Evolutionary conservation across 2,113 vertebrate species (phyloP).

Genomic region (Eurystomus gularis): DNA sequence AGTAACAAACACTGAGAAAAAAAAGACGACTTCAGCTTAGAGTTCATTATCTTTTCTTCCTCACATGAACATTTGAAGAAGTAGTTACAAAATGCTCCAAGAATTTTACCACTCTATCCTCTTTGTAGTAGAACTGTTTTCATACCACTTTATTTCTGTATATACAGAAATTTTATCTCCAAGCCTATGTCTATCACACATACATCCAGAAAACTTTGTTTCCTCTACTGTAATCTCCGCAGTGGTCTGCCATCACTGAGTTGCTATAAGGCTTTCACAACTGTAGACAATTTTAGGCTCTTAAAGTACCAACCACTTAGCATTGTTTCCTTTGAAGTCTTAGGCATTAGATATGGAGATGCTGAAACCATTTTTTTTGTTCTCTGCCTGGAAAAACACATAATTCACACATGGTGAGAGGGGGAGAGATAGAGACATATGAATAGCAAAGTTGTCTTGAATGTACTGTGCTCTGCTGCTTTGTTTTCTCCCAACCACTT

Average conservation of each 20-base stretch:
- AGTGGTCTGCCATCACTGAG: background rate
- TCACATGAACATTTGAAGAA: background rate
- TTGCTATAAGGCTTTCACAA: background rate
- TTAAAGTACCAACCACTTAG: background rate
- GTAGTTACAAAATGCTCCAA: background rate
- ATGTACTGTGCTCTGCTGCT: background rate
- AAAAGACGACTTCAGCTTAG: slow-evolving; percentile 9
- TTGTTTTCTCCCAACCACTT: background rate
- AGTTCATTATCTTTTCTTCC: slow-evolving; percentile 1
- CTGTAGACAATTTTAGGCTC: background rate
- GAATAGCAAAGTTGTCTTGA: background rate
- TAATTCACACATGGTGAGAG: background rate
- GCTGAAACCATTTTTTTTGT: background rate
- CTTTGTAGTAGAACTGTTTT: background rate
- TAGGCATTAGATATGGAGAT: background rate
- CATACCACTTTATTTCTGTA: background rate
- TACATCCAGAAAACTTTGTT: background rate
- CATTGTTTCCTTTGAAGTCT: background rate
- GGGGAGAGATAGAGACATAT: background rate
- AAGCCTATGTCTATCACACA: background rate
- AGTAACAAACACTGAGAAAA: background rate
- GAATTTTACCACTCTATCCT: background rate
- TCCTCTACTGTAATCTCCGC: background rate
- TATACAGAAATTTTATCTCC: background rate
- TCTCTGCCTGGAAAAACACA: background rate